Evolutionary conservation across 2,888 invertebrate genomes (phyloP).

Genomic region (Lasioglossum marginatum): DNA sequence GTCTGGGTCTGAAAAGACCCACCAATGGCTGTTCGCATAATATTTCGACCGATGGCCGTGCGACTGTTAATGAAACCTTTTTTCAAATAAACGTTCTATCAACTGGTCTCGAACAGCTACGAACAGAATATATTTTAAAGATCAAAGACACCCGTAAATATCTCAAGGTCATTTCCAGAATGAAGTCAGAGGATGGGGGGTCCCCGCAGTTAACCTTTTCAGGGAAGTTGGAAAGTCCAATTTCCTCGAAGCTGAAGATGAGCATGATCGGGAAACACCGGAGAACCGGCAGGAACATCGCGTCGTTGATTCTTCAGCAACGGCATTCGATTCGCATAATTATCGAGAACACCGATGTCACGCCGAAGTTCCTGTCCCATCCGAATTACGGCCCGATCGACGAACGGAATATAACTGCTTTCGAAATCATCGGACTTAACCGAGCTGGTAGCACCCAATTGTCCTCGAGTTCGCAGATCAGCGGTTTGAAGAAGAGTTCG

Average conservation of each 20-base stretch:
- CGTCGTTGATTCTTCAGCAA: constrained; percentile 66
- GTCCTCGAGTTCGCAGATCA: constrained; percentile 33
- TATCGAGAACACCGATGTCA: constrained; percentile 83
- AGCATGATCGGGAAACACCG: constrained; percentile 21
- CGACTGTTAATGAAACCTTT: no score
- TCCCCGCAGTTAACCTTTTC: constrained; percentile 29
- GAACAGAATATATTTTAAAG: no score
- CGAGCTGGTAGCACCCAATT: constrained; percentile 50
- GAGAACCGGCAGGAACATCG: constrained; percentile 48
- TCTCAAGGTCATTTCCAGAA: constrained; percentile 15
- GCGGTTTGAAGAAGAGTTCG: constrained; percentile 34
- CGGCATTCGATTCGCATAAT: constrained; percentile 68
- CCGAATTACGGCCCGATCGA: constrained; percentile 77
- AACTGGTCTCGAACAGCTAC: no score
- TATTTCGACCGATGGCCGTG: no score
- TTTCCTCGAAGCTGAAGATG: constrained; percentile 55
- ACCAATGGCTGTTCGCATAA: no score
- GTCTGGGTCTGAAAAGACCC: no score
- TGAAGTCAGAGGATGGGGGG: constrained; percentile 39
- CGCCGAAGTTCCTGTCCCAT: constrained; percentile 84
- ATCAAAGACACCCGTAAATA: no score
- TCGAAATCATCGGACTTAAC: constrained; percentile 62
- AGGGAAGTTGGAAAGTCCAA: constrained; percentile 39
- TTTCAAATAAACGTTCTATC: no score
- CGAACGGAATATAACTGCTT: constrained; percentile 77